phyloP scores from a whole-genome alignment of 2,113 vertebrate genomes.

The Podarcis muralis region DNA sequence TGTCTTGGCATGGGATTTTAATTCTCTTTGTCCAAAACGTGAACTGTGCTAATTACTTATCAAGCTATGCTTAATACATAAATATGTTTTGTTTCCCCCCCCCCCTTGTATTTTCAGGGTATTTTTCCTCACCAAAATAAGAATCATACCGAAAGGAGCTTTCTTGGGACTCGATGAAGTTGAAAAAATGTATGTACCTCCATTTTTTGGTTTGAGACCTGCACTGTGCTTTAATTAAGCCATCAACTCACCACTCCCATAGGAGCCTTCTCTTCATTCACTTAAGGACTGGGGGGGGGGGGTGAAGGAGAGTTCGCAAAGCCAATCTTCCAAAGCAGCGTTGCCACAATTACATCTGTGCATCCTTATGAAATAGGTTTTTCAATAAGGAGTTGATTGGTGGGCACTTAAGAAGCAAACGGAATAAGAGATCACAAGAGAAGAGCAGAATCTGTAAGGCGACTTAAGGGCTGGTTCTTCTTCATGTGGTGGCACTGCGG shows the following conservation, averaged over 20 bases:
- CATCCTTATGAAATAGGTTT: fast-evolving
- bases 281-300: slow-evolving; percentile 18
- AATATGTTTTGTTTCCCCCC: slow-evolving; percentile 1
- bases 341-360: slow-evolving; percentile 7
- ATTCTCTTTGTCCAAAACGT: not conserved
- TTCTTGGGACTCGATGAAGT: slow-evolving; percentile 78
- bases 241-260: not conserved
- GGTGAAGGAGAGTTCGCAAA: not conserved
- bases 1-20: not conserved
- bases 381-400: not conserved
- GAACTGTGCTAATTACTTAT: not conserved
- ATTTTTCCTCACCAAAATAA: slow-evolving; percentile 82
- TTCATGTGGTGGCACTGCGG: too few species aligned
- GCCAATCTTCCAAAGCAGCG: not conserved
- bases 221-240: not conserved
- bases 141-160: slow-evolving; percentile 77
- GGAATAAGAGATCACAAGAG: not conserved
- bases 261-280: not conserved
- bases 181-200: slow-evolving; percentile 82
- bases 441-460: not conserved
- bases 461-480: not conserved
- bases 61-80: slow-evolving; percentile 12
- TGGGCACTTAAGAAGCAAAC: not conserved
- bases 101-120: slow-evolving; percentile 76
- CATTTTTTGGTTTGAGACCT: not conserved